Base-by-base conservation (phyloP, 2,797 vertebrate species). In the Anguilla pacifica region DNA sequence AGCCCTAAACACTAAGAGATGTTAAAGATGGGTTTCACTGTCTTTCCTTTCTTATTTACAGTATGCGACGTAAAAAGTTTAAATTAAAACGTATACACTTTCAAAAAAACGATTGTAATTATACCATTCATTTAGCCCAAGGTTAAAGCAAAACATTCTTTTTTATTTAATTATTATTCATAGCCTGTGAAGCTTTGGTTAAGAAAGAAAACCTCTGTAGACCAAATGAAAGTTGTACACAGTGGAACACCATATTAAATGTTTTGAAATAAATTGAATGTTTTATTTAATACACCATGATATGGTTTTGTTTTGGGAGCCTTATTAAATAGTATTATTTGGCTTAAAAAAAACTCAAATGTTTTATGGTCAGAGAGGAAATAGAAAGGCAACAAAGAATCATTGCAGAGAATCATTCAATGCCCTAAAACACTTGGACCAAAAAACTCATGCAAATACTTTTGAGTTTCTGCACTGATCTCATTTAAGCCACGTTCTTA, bases 31-130 rank as follows among this genome's bases (percentile, higher is more conserved):
- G 87, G 90, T 91, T 92, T 89, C 89, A 88, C 89, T 88, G 90
- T 89, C 64, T 88, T 90, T 92, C 89, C 89, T 91, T 91, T 87
- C 85, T 91, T 91, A 91, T 93, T 92, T 95, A 96, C 95, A 96
- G 95, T 96, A 92, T 91, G 89, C 93, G 93, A 92, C 87, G 89
- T 90, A 88, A 85, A 89, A 93, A 92, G 64, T 0, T 90, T 90
- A 90, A 90, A 83, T 55, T 89, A 86, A 86, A 25, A 87, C 46
- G 49, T 67, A 43, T 31, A 84, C 82, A 46, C 39, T 22, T 84
- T 85, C 28, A 57, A 22, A 67, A 87, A 2, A 51, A 11, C 25
- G 25, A 85, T 67, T 70, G 79, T 10, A 82, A n/a, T 51, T 82
- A 82, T 49, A 49, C 35, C 74, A 79, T 79, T 43, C 15, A 25